phyloP scores from a whole-genome alignment of 1,140 invertebrate genomes.

The Diabrotica undecimpunctata region DNA sequence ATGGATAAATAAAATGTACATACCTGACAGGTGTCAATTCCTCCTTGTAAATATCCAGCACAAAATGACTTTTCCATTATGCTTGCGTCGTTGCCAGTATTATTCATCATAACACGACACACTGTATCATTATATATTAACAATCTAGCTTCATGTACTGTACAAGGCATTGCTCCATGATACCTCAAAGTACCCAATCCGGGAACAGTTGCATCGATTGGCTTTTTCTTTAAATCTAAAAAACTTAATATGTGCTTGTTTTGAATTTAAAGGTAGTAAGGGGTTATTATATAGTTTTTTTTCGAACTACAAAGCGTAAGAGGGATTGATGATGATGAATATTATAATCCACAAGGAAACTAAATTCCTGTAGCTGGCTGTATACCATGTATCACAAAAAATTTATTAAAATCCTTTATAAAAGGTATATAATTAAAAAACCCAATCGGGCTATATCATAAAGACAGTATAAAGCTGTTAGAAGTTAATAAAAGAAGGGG shows the following conservation, averaged over 20 bases:
- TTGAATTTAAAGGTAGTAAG: too few species aligned
- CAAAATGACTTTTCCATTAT: constrained; percentile 38
- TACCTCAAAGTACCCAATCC: constrained; percentile 37
- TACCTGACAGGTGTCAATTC: constrained; percentile 44
- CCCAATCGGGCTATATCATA: too few species aligned
- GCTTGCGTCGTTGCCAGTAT: constrained; percentile 29
- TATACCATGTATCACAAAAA: too few species aligned
- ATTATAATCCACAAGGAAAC: too few species aligned
- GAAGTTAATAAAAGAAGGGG: too few species aligned
- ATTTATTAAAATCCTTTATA: too few species aligned
- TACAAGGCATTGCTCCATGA: constrained; percentile 34
- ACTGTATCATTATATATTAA: constrained; percentile 33
- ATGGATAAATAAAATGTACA: background rate
- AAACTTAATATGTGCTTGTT: background rate
- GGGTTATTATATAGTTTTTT: too few species aligned
- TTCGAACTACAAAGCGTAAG: too few species aligned
- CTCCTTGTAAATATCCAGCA: constrained; percentile 41
- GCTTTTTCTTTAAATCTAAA: constrained; percentile 13
- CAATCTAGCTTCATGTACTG: constrained; percentile 37
- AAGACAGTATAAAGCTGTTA: too few species aligned
- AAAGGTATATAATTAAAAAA: too few species aligned
- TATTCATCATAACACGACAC: constrained; percentile 35
- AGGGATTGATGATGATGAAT: too few species aligned
- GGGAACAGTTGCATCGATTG: constrained; percentile 32
- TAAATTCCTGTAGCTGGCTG: too few species aligned